Conservation (phyloP, 2,797 vertebrate genomes). For the Amblyraja radiata region DNA sequence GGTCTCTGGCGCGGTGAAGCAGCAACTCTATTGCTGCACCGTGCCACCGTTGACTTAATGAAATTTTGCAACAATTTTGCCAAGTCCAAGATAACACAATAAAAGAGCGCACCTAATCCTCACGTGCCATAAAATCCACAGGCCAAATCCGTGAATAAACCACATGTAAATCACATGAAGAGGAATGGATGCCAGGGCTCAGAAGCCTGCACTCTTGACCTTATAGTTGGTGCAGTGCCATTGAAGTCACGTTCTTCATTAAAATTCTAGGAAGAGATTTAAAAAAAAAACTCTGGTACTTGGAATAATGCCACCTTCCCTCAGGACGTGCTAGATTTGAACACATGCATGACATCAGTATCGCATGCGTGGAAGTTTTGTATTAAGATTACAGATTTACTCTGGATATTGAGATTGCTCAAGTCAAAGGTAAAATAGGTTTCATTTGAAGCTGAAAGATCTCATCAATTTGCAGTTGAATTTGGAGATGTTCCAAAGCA, state of each 20-base stretch:
- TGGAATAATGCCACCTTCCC: no score
- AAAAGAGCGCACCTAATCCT: neutral
- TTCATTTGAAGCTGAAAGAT: neutral
- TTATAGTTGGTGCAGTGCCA: neutral
- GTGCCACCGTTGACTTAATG: no score
- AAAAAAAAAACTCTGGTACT: no score
- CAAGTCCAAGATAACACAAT: neutral
- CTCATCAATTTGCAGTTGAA: neutral
- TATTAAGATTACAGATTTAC: neutral
- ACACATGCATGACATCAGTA: neutral
- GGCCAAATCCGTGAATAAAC: neutral
- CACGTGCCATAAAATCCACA: neutral
- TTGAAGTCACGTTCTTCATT: neutral
- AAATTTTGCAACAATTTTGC: no score
- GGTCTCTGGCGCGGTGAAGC: no score
- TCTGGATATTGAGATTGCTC: no score
- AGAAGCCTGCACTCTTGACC: neutral
- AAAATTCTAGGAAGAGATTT: neutral
- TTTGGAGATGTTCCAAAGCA: neutral
- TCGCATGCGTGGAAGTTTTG: neutral
- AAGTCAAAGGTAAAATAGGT: neutral
- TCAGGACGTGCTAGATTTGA: neutral
- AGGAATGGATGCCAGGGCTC: neutral
- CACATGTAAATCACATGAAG: neutral
- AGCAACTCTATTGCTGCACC: no score